Evolutionary conservation across 2,888 invertebrate genomes (phyloP).

Genomic region (Gisinianus flammeolus): DNA sequence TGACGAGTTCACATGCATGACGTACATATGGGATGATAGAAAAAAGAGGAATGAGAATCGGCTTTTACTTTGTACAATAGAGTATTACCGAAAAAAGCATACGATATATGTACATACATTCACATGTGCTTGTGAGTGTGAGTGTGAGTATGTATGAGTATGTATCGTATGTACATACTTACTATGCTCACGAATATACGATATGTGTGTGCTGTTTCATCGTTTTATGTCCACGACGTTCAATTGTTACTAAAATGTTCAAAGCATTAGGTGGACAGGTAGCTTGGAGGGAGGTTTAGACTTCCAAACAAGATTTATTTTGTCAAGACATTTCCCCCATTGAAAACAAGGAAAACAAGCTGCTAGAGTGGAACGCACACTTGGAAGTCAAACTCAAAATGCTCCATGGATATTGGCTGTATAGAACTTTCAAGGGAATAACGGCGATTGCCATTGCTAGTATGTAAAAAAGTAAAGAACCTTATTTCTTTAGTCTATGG

Average conservation of each 20-base stretch:
- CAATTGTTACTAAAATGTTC: neutral
- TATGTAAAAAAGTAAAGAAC: no score
- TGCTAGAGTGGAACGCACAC: no score
- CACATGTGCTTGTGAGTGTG: neutral
- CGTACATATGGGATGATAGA: neutral
- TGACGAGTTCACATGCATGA: no score
- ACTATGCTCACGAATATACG: no score
- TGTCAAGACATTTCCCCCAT: neutral
- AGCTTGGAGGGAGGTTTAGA: neutral
- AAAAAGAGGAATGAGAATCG: neutral
- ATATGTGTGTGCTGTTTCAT: neutral
- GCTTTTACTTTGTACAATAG: conserved; percentile 6
- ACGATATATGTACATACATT: neutral
- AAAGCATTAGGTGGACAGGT: conserved; percentile 6
- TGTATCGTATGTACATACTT: no score
- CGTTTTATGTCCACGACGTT: conserved; percentile 5
- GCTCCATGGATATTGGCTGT: no score
- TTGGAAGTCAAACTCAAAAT: neutral
- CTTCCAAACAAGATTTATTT: conserved; percentile 6
- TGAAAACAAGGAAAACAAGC: neutral
- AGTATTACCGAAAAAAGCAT: neutral
- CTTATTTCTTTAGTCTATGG: no score
- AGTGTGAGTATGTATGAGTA: no score
- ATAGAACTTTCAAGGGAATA: no score
- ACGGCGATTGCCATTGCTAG: no score